Conservation (phyloP, 2,113 vertebrate species). For the Conger conger region DNA sequence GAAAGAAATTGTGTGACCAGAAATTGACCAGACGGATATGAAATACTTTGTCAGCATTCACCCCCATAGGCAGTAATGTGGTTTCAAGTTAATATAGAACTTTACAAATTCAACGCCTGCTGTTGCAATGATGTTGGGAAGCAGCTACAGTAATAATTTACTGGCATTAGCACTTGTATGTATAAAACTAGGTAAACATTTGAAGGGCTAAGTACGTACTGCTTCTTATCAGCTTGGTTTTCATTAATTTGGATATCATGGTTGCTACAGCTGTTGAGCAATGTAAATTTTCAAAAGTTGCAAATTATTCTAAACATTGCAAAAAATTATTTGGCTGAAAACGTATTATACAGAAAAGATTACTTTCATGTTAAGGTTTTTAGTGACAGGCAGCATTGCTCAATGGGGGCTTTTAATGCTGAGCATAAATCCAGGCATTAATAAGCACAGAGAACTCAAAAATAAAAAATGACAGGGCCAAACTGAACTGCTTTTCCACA, state of each 20-base stretch:
- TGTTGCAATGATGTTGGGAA: not conserved
- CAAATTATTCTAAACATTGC: not conserved
- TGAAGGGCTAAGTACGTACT: not conserved
- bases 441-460: not conserved
- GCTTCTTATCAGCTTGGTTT: not conserved
- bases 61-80: too few relatives aligned
- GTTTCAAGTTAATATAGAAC: too few relatives aligned
- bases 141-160: not conserved
- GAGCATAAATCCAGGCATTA: not conserved
- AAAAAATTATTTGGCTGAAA: not conserved
- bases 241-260: not conserved
- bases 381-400: too few relatives aligned
- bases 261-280: not conserved
- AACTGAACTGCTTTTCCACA: too few relatives aligned
- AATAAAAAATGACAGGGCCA: too few relatives aligned
- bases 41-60: too few relatives aligned
- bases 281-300: not conserved
- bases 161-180: too few relatives aligned
- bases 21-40: too few relatives aligned
- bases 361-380: too few relatives aligned
- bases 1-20: too few relatives aligned
- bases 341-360: too few relatives aligned
- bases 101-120: not conserved
- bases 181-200: too few relatives aligned
- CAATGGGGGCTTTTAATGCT: not conserved